Evolutionary conservation across 2,113 vertebrate species (phyloP).

Genomic region (Ceuthmochares aereus): DNA sequence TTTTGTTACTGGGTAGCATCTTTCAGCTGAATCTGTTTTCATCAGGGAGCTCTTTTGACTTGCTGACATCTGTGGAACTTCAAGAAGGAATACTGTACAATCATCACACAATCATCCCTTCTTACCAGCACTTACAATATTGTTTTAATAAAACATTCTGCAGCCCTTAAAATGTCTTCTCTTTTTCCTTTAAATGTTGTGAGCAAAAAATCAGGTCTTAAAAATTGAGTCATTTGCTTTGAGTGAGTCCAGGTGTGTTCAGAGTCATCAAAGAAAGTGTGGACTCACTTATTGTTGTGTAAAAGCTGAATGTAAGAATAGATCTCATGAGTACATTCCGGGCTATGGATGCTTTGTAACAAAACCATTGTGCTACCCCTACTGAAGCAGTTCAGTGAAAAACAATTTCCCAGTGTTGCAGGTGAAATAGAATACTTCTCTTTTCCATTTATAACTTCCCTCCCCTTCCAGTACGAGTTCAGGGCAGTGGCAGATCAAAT

Average conservation of each 20-base stretch:
- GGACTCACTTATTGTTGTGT: neutral
- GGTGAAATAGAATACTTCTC: neutral
- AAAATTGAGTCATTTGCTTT: neutral
- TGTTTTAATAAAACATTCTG: neutral
- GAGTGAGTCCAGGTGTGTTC: neutral
- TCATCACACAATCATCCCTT: neutral
- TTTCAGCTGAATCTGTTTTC: neutral
- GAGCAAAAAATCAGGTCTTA: neutral
- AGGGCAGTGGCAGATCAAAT: neutral
- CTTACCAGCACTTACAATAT: neutral
- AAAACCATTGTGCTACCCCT: neutral
- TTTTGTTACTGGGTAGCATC: neutral
- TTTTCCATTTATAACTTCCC: neutral
- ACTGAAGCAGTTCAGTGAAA: neutral
- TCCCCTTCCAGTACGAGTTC: neutral
- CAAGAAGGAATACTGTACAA: neutral
- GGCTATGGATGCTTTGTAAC: neutral
- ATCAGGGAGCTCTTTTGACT: neutral
- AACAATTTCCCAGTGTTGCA: neutral
- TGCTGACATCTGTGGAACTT: slow-evolving; percentile 14
- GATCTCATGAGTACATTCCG: neutral
- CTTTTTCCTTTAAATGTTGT: neutral
- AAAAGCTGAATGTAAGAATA: neutral
- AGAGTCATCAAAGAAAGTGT: neutral
- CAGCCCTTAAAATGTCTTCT: neutral